Evolutionary conservation across 2,113 vertebrate species (phyloP).

Genomic region (Corythaeola cristata): DNA sequence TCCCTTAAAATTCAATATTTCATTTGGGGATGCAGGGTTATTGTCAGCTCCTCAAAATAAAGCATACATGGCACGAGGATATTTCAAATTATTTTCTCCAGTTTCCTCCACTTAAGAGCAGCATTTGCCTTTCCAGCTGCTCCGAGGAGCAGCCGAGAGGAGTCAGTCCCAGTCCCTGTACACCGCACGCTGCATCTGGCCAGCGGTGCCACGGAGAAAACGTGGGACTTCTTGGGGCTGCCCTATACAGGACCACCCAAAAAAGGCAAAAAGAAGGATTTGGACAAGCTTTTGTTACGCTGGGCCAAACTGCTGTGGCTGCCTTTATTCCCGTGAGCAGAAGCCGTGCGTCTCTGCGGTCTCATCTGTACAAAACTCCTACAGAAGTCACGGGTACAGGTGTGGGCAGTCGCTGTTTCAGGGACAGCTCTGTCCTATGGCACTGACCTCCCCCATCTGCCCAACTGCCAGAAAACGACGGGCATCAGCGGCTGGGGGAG

Average conservation of each 20-base stretch:
- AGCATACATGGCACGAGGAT: slow-evolving; percentile 17
- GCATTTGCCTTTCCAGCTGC: neutral
- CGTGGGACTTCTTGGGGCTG: neutral
- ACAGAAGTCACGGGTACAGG: fast-evolving
- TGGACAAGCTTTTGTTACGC: neutral
- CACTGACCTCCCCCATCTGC: neutral
- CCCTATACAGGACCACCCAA: neutral
- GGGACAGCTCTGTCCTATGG: neutral
- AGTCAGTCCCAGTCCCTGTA: neutral
- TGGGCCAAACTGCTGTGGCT: neutral
- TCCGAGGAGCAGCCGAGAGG: neutral
- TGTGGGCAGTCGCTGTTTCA: neutral
- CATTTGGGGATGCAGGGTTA: neutral
- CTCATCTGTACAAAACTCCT: neutral
- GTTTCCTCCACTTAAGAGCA: neutral
- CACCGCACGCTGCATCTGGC: fast-evolving
- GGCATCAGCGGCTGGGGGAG: neutral
- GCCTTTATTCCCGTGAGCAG: neutral
- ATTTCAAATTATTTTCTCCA: neutral
- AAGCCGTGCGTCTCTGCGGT: fast-evolving
- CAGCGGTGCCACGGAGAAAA: fast-evolving
- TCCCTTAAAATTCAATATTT: slow-evolving; percentile 62
- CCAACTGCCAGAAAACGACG: neutral
- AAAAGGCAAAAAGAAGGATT: neutral
- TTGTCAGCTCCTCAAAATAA: slow-evolving; percentile 36